A percentile compares a stretch with the other conserved stretches of the same genome.
Evolutionary conservation across 2,888 invertebrate genomes (phyloP).

Genomic region (Allophyes oxyacanthae): DNA sequence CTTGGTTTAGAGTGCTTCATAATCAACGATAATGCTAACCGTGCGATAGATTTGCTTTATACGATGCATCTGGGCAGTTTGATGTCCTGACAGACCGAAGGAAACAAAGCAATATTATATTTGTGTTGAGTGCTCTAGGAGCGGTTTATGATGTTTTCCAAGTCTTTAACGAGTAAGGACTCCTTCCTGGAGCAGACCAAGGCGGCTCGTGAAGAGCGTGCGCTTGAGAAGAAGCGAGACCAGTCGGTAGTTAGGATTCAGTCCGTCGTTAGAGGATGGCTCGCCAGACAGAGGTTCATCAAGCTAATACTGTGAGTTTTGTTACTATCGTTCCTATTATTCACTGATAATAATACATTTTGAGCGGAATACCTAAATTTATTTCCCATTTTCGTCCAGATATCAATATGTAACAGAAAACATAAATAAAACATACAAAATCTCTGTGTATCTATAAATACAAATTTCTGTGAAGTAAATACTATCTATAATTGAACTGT

Average conservation of each 20-base stretch:
- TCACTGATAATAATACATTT: not conserved
- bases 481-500: too few relatives aligned
- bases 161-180: constrained; percentile 90
- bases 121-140: constrained; percentile 59
- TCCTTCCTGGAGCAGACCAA: constrained; percentile 97
- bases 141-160: constrained; percentile 77
- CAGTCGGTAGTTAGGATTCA: constrained; percentile 93
- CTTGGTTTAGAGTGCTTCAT: constrained; percentile 40
- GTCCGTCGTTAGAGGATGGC: constrained; percentile 93
- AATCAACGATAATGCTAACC: constrained; percentile 46
- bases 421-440: too few relatives aligned
- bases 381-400: too few relatives aligned
- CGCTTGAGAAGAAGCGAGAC: constrained; percentile 94
- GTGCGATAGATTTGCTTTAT: constrained; percentile 41
- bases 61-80: constrained; percentile 47
- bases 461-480: too few relatives aligned
- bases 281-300: constrained; percentile 91
- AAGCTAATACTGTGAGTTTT: constrained; percentile 91
- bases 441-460: too few relatives aligned
- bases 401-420: too few relatives aligned
- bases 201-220: constrained; percentile 96
- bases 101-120: constrained; percentile 73
- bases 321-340: constrained; percentile 40
- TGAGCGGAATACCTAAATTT: too few relatives aligned
- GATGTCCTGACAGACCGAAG: constrained; percentile 70